Evolutionary conservation across 2,888 invertebrate genomes (phyloP), one percentile per base, ranked within the genome.

Genomic region (Fragum whitleyi): DNA sequence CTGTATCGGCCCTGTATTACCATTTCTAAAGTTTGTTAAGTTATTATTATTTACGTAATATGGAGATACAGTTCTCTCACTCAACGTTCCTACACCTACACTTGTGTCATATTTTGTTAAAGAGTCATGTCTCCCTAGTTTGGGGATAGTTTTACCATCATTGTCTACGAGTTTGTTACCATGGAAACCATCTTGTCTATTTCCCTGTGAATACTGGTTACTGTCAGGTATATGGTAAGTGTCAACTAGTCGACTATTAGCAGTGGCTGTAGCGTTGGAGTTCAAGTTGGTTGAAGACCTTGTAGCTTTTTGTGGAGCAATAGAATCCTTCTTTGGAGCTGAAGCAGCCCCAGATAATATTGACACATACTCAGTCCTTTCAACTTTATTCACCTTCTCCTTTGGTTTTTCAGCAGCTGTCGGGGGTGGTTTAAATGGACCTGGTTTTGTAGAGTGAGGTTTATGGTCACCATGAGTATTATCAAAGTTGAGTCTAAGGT

Each of bases 191-290:
- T 81, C 75, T 28, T 70, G 77, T 67, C 70, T 81, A 32, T 74
- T 53, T 11, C 72, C 75, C 21, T 75, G 78, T 6, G 57, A 23
- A 55, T 62, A 55, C 21, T 61, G 78, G 21, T 29, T 47, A 16
- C 29, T 39, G 11, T 82, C 82, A 28, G 82, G 79, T 23, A 82
- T 68, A 32, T 78, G 78, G 68, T 82, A 82, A 14, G 79, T 62
- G 69, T 82, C 82, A 7, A 82, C 82, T 16, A 82, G 75, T 73
- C 71, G 73, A 55, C 59, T 75, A 47, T 74, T 82, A 11, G 47
- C 32, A 14, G 21, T 72, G n/a, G 26, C 47, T 16, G 70, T 71
- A 61, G 42, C 67, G 47, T 28, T 26, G 11, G 77, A 68, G 39
- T 75, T 74, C 19, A 71, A 59, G 36, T 76, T 82, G 2, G 75